Evolutionary conservation across 2,888 invertebrate species (phyloP).

Genomic region (Ptychoptera contaminata): DNA sequence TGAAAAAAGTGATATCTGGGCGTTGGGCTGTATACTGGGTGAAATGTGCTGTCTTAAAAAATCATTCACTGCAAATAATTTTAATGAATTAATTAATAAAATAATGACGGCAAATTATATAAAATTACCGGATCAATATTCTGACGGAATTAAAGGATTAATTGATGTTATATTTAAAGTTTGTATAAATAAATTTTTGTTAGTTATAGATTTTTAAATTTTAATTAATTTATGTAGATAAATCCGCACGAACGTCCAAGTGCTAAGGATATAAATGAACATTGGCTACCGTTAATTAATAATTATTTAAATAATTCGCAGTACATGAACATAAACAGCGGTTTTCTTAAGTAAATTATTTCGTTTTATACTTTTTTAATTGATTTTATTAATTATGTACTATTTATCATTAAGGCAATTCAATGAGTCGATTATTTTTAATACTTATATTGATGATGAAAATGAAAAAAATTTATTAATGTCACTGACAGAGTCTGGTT

Average conservation of each 20-base stretch:
- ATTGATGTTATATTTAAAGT: slow-evolving; percentile 45
- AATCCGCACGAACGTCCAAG: slow-evolving; percentile 33
- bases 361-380: no score
- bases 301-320: slow-evolving; percentile 16
- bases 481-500: background rate
- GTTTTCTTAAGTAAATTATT: background rate
- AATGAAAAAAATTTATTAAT: no score
- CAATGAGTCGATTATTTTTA: no score
- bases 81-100: slow-evolving; percentile 55
- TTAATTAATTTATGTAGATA: no score
- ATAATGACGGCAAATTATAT: slow-evolving; percentile 55
- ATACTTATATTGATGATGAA: no score
- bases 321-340: background rate
- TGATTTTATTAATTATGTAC: no score
- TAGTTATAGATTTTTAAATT: no score
- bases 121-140: slow-evolving; percentile 47
- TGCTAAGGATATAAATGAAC: slow-evolving; percentile 40
- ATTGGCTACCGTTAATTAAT: slow-evolving; percentile 34
- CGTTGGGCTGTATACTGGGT: slow-evolving; percentile 58
- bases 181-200: slow-evolving; percentile 28
- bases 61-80: slow-evolving; percentile 55
- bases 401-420: no score
- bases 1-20: slow-evolving; percentile 66
- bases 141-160: slow-evolving; percentile 42
- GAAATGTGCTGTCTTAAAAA: slow-evolving; percentile 56